Conservation (phyloP, 2,797 vertebrate genomes). For the Craterocephalus amniculus region DNA sequence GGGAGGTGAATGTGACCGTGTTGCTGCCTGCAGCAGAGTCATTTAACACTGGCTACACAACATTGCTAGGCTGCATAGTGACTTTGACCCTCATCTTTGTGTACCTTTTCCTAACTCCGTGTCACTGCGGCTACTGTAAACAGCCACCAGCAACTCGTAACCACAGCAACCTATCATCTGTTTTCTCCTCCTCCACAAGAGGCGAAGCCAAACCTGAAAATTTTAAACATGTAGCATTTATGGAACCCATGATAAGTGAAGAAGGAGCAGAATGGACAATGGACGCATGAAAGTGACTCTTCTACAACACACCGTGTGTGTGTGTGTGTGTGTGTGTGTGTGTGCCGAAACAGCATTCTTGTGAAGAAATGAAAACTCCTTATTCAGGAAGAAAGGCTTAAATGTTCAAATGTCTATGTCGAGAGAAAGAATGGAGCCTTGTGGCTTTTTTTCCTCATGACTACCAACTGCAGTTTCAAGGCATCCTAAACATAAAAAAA, state of each 20-base stretch:
- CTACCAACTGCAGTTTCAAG: constrained; percentile 35
- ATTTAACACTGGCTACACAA: constrained; percentile 94
- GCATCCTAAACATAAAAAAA: constrained; percentile 26
- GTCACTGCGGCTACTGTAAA: constrained; percentile 85
- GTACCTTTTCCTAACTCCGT: constrained; percentile 93
- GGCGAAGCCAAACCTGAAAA: constrained; percentile 79
- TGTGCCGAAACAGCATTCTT: constrained; percentile 20
- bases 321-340: neutral
- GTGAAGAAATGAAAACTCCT: constrained; percentile 23
- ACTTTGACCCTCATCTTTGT: constrained; percentile 89
- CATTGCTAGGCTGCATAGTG: constrained; percentile 89
- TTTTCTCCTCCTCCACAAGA: constrained; percentile 80
- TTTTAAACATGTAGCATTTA: constrained; percentile 88
- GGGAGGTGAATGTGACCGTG: constrained; percentile 91
- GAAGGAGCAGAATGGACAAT: constrained; percentile 77
- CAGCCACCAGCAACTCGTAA: constrained; percentile 80
- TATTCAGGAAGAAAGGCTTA: constrained; percentile 29
- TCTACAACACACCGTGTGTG: no score
- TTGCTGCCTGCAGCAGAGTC: constrained; percentile 69
- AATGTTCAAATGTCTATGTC: constrained; percentile 12
- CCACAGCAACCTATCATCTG: constrained; percentile 82
- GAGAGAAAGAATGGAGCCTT: constrained; percentile 21
- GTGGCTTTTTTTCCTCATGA: constrained; percentile 34
- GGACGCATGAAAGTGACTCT: constrained; percentile 74
- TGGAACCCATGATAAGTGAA: constrained; percentile 84